Evolutionary conservation across 2,113 vertebrate genomes (phyloP), one percentile per base, ranked within the genome.

Genomic region (Gobius niger): DNA sequence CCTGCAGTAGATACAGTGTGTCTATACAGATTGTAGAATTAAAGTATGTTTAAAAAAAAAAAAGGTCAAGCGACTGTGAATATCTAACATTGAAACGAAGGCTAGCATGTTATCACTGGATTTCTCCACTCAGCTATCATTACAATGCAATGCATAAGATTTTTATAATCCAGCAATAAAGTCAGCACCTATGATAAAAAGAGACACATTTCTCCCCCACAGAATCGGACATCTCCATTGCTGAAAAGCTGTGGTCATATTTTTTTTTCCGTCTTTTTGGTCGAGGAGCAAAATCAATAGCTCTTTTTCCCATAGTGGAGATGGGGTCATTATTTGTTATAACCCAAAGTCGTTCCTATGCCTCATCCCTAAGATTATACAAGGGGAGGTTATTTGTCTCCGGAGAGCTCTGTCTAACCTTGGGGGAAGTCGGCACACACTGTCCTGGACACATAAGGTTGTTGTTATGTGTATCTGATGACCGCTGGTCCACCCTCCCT

Each of bases 291-390:
- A 87, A 90, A 90, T 89, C 81, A 77, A 87, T 88, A 89, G 7
- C 71, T 77, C 81, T 73, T 75, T 77, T 72, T 74, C 78, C 85
- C 82, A 52, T 67, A 70, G 77, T 62, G 67, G 67, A 84, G 80
- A 82, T 72, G 49, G 69, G 41, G 77, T 84, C 85, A 89, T 90
- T 85, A 89, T 88, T 90, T 89, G 87, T 89, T 86, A 90, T 89
- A 85, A 91, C 76, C 72, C 70, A 78, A 85, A 87, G 73, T 78
- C 81, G 87, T 89, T 90, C 71, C 72, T 61, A 53, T 68, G 54
- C 63, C 60, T 76, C 83, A 41, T 85, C 73, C 64, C 73, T 70
- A 70, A 86, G 70, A 89, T 85, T 70, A 52, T 54, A 84, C 44
- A 65, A 76, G 56, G 72, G 78, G 80, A 76, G 77, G 80, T 83